A percentile compares a stretch with the other conserved stretches of the same genome.
phyloP scores from a whole-genome alignment of 2,113 vertebrate species.

The Calidris pygmaea region DNA sequence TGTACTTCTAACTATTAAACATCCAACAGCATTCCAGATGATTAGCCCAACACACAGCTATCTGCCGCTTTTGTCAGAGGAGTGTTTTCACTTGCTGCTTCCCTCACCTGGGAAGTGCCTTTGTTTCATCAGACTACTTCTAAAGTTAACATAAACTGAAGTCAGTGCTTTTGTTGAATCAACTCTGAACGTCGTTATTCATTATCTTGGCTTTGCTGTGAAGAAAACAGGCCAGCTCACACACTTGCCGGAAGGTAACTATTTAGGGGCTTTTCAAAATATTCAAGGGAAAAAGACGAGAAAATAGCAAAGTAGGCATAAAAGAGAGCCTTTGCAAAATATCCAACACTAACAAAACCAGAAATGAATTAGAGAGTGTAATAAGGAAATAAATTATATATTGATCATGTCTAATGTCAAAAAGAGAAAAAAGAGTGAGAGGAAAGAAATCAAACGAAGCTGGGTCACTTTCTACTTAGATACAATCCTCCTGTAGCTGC shows the following conservation, averaged over 20 bases:
- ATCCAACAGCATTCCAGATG: background rate
- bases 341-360: background rate
- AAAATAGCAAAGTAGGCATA: background rate
- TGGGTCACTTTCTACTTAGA: background rate
- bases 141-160: background rate
- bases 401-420: background rate
- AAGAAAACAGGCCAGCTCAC: background rate
- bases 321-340: background rate
- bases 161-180: background rate
- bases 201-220: background rate
- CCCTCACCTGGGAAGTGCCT: background rate
- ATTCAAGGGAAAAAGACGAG: background rate
- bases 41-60: background rate
- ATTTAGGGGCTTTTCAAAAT: background rate
- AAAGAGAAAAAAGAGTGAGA: background rate
- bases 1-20: background rate
- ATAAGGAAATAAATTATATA: background rate
- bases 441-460: background rate
- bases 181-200: background rate
- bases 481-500: background rate
- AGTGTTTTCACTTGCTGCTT: background rate
- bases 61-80: background rate
- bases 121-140: background rate
- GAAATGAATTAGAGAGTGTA: background rate
- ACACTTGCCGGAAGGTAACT: background rate